Conservation (phyloP, 2,888 invertebrate species). For the Caenorhabditis angaria region DNA sequence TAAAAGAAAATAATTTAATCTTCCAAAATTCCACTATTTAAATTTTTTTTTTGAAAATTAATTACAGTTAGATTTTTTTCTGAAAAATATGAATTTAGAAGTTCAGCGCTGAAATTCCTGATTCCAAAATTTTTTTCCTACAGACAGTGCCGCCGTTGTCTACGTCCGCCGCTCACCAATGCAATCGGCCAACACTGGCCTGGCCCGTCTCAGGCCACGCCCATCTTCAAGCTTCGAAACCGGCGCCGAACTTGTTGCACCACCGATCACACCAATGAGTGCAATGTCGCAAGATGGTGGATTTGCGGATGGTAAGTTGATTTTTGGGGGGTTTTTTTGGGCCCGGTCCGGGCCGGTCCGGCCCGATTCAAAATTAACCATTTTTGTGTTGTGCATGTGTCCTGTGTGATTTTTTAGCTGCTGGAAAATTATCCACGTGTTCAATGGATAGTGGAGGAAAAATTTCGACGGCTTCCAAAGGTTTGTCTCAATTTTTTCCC, state of each 20-base stretch:
- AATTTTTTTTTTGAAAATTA: no score
- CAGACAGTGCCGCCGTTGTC: constrained; percentile 45
- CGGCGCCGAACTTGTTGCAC: constrained; percentile 11
- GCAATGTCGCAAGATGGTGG: constrained; percentile 28
- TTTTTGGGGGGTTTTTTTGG: neutral
- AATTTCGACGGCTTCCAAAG: constrained; percentile 21
- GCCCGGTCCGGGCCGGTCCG: no score
- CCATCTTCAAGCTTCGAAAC: neutral
- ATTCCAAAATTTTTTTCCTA: neutral
- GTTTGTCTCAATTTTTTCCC: neutral
- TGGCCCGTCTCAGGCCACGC: constrained; percentile 35
- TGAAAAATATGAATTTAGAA: neutral
- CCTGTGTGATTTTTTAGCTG: constrained; percentile 8
- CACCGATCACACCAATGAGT: constrained; percentile 43
- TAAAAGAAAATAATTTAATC: no score
- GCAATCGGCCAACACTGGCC: constrained; percentile 52
- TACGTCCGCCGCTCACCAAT: constrained; percentile 59
- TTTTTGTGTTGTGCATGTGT: neutral
- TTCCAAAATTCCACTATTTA: no score
- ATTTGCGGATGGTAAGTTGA: constrained; percentile 16
- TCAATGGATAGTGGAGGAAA: constrained; percentile 10
- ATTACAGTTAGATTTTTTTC: no score
- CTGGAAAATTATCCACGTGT: constrained; percentile 5
- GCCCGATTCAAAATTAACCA: no score
- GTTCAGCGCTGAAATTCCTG: no score